phyloP scores from a whole-genome alignment of 2,888 invertebrate genomes.

The Invenusta paracnida region DNA sequence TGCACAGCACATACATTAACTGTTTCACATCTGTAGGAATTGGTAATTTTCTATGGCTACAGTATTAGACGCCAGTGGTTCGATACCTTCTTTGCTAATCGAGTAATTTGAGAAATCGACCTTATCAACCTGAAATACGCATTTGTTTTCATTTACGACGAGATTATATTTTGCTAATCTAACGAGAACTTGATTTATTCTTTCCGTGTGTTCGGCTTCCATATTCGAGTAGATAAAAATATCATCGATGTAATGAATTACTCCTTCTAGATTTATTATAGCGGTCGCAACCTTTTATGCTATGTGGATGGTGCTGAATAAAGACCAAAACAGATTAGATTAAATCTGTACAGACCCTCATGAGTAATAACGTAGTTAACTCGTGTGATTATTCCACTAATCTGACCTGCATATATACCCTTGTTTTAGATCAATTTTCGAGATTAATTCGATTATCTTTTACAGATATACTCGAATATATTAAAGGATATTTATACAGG shows the following conservation, averaged over 20 bases:
- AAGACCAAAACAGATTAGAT: background rate
- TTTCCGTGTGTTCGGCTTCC: background rate
- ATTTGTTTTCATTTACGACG: constrained; percentile 13
- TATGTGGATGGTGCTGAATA: background rate
- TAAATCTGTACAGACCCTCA: background rate
- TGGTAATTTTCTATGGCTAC: background rate
- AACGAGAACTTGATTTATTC: background rate
- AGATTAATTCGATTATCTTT: background rate
- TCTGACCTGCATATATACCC: background rate
- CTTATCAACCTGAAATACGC: constrained; percentile 6
- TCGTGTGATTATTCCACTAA: background rate
- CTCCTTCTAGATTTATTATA: background rate
- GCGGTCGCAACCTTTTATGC: background rate
- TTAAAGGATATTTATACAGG: background rate
- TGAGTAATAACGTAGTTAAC: background rate
- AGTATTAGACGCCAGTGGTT: background rate
- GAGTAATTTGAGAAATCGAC: background rate
- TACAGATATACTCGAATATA: background rate
- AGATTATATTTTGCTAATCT: constrained; percentile 23
- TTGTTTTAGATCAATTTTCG: background rate
- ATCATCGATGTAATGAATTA: background rate
- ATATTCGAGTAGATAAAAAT: background rate
- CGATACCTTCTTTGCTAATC: background rate
- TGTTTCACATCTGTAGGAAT: constrained; percentile 8
- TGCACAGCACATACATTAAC: background rate